A percentile compares a stretch with the other conserved stretches of the same genome.
Evolutionary conservation across 2,888 invertebrate species (phyloP).

Genomic region (Selenia dentaria): DNA sequence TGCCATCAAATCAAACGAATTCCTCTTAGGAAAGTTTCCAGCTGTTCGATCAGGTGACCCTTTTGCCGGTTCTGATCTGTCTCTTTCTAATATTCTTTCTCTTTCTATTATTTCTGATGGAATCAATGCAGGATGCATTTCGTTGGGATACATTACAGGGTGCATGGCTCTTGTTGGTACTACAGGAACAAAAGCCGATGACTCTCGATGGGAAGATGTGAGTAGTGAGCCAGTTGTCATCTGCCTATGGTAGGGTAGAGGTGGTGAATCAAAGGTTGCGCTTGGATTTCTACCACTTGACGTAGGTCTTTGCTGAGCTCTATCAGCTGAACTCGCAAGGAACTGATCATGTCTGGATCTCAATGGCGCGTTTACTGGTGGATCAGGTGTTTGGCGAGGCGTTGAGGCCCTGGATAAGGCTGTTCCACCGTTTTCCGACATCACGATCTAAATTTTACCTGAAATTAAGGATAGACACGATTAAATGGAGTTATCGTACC

Average conservation of each 20-base stretch:
- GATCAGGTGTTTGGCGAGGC: constrained; percentile 78
- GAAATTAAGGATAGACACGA: constrained; percentile 52
- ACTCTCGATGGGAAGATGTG: constrained; percentile 87
- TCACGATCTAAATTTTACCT: constrained; percentile 66
- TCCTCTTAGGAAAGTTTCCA: constrained; percentile 71
- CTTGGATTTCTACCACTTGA: constrained; percentile 80
- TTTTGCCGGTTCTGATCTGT: constrained; percentile 74
- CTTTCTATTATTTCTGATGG: constrained; percentile 84
- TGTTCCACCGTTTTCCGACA: constrained; percentile 78
- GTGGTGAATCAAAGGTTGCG: constrained; percentile 86
- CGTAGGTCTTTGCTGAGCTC: constrained; percentile 72
- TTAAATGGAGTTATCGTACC: too few species aligned
- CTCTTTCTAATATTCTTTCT: constrained; percentile 80
- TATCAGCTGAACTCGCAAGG: constrained; percentile 81
- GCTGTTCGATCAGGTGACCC: constrained; percentile 77
- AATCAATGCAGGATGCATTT: constrained; percentile 88
- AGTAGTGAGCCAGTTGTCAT: constrained; percentile 78
- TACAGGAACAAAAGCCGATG: constrained; percentile 95
- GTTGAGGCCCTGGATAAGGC: constrained; percentile 77
- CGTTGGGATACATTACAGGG: constrained; percentile 88
- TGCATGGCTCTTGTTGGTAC: constrained; percentile 91
- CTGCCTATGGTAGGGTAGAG: constrained; percentile 87
- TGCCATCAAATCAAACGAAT: constrained; percentile 92
- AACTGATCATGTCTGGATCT: constrained; percentile 86
- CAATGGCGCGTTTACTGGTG: constrained; percentile 69